These are phyloP conservation scores for Eueremaeus valkanovi DNA, from an alignment of 2,888 invertebrate genomes.

Conservation along the genomic window DNA sequence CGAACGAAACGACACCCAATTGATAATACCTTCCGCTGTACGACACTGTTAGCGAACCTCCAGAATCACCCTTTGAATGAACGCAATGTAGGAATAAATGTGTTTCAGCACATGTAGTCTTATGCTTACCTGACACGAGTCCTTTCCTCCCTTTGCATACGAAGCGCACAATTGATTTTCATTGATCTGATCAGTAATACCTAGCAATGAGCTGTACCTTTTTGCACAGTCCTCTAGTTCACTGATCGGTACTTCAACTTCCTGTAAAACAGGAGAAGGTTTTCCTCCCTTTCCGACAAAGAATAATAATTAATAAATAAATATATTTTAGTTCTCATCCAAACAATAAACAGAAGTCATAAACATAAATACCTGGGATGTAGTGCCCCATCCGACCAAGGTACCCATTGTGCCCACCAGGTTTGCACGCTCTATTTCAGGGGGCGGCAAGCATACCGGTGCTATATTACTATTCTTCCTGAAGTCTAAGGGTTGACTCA, in stretches of 20 bases:
- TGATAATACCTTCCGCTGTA: conserved; percentile 48
- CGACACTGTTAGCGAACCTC: conserved; percentile 63
- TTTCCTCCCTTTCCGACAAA: conserved; percentile 8
- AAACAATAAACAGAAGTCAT: too few relatives aligned
- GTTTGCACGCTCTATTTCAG: conserved; percentile 2
- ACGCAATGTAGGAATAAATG: too few relatives aligned
- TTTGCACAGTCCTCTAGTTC: conserved; percentile 1
- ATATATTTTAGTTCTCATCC: neutral
- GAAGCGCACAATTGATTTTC: conserved; percentile 33
- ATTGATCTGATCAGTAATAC: conserved; percentile 19
- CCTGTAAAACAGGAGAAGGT: conserved; percentile 4
- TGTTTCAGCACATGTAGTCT: neutral
- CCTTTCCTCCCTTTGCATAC: conserved; percentile 29
- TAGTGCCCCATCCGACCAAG: conserved; percentile 42
- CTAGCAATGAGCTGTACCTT: conserved; percentile 25
- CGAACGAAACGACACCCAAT: conserved; percentile 63
- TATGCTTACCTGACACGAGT: conserved; percentile 37
- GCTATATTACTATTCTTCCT: neutral
- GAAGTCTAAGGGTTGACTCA: conserved; percentile 1
- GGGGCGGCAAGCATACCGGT: conserved; percentile 38
- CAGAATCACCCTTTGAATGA: conserved; percentile 63
- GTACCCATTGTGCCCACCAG: conserved; percentile 8
- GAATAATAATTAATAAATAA: neutral
- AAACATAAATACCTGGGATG: conserved; percentile 35
- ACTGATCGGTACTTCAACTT: conserved; percentile 36